Percentiles rank a stretch among this genome's conserved stretches.
These are phyloP conservation scores for Trachops cirrhosus DNA, from an alignment of 2,797 vertebrate species.

Conservation along the genomic window DNA sequence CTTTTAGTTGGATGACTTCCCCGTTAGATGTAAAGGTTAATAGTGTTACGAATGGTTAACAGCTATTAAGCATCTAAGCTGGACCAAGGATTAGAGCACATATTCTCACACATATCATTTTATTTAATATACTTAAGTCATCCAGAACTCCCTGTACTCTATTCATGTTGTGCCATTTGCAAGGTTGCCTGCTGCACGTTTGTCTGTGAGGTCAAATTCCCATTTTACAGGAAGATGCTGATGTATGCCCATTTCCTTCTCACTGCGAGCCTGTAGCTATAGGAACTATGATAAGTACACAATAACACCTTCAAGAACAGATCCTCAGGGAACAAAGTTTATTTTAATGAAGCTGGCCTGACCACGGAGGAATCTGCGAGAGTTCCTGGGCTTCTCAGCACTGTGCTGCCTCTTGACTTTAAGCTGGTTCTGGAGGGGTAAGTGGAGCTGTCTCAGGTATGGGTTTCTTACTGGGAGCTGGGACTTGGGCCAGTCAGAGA, in stretches of 20 bases:
- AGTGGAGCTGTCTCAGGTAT: slow-evolving; percentile 26
- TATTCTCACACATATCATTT: neutral
- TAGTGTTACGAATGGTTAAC: neutral
- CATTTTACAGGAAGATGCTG: slow-evolving; percentile 35
- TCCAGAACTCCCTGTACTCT: neutral
- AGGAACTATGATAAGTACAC: slow-evolving; percentile 59
- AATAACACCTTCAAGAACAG: slow-evolving; percentile 33
- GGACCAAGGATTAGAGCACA: neutral
- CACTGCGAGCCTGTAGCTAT: slow-evolving; percentile 60
- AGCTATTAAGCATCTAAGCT: neutral
- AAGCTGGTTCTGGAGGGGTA: neutral
- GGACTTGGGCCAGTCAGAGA: neutral
- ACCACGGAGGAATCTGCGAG: neutral
- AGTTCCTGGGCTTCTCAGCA: neutral
- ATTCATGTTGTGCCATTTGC: slow-evolving; percentile 9
- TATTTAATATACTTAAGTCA: neutral
- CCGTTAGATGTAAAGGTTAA: neutral
- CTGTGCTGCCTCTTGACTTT: neutral
- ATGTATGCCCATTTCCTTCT: slow-evolving; percentile 8
- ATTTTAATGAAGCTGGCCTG: slow-evolving; percentile 43
- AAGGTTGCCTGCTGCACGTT: neutral
- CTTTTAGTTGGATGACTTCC: neutral
- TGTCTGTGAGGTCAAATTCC: slow-evolving; percentile 57
- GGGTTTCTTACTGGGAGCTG: neutral
- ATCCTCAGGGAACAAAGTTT: slow-evolving; percentile 50